Evolutionary conservation across 2,113 vertebrate species (phyloP).

Genomic region (Rhynchopsitta pachyrhyncha): DNA sequence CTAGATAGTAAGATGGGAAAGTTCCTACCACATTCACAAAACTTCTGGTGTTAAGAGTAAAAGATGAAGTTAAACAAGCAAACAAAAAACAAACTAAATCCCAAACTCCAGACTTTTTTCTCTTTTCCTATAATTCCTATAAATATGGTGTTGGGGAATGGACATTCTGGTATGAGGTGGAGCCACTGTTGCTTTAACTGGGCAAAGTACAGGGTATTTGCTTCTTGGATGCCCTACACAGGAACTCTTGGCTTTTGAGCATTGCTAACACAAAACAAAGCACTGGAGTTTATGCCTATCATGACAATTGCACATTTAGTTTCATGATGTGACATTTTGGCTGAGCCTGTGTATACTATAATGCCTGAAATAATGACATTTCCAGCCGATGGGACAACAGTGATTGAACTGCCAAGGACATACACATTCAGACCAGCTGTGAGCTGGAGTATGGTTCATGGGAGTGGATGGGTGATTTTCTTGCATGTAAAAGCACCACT

Average conservation of each 20-base stretch:
- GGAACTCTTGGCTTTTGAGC: neutral
- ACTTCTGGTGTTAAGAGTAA: neutral
- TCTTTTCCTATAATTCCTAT: neutral
- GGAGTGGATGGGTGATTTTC: neutral
- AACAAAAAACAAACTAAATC: fast-evolving
- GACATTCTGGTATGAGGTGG: neutral
- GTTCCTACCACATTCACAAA: neutral
- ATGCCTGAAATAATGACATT: neutral
- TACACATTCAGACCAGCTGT: neutral
- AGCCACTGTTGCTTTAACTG: neutral
- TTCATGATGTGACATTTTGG: neutral
- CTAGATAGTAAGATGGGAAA: neutral
- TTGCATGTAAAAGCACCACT: neutral
- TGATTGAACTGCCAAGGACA: neutral
- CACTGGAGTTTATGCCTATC: neutral
- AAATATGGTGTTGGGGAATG: neutral
- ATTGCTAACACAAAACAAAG: neutral
- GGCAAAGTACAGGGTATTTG: neutral
- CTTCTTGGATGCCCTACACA: neutral
- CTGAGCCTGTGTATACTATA: neutral
- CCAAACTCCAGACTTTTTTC: neutral
- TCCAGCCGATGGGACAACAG: neutral
- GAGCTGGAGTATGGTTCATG: neutral
- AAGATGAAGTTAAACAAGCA: neutral
- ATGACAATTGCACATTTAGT: neutral